Conservation (phyloP, 2,888 invertebrate species). For the Dynastes hyllus region DNA sequence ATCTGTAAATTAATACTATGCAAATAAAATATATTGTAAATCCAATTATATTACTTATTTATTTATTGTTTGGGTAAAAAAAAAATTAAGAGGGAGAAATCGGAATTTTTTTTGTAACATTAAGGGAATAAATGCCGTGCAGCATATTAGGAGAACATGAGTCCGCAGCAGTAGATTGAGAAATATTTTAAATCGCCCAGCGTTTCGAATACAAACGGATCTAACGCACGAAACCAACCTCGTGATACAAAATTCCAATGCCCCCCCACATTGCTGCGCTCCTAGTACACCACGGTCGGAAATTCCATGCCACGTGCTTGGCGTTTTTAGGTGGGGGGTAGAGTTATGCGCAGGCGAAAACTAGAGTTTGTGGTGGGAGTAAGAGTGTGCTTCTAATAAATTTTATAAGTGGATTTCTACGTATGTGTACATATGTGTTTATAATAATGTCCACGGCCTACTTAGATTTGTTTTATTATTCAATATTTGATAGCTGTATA, state of each 20-base stretch:
- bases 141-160: constrained; percentile 24
- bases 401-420: no score
- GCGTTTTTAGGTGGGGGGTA: no score
- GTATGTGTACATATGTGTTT: no score
- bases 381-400: no score
- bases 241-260: background rate
- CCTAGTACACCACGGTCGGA: constrained; percentile 10
- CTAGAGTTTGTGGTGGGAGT: no score
- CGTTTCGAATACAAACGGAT: constrained; percentile 26
- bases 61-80: background rate
- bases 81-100: constrained; percentile 6
- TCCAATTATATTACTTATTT: constrained; percentile 4
- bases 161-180: background rate
- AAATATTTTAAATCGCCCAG: constrained; percentile 17
- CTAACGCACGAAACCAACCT: background rate
- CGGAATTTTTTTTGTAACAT: constrained; percentile 29
- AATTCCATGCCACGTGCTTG: constrained; percentile 13
- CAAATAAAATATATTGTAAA: background rate
- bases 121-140: constrained; percentile 23
- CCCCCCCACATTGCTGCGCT: background rate
- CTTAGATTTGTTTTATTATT: no score
- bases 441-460: no score
- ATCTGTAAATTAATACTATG: background rate
- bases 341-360: no score
- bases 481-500: no score